Percentiles rank a stretch among this genome's conserved stretches.
Evolutionary conservation across 2,888 invertebrate genomes (phyloP).

Genomic region (Allophyes oxyacanthae): DNA sequence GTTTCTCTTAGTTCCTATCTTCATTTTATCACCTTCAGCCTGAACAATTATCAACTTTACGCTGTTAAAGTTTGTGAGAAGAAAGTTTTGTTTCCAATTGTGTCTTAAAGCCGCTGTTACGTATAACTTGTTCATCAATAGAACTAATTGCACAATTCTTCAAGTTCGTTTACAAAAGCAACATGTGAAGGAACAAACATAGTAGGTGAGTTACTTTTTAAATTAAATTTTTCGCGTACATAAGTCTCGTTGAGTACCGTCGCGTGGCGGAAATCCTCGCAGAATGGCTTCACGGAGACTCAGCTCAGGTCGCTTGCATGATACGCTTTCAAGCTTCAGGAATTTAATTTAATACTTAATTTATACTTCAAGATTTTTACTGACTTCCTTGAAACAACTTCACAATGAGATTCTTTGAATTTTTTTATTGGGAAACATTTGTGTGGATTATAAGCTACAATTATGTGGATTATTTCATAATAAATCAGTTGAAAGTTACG

Average conservation of each 20-base stretch:
- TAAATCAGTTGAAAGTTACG: too few species aligned
- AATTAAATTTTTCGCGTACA: constrained; percentile 73
- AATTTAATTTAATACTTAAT: constrained; percentile 62
- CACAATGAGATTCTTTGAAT: constrained; percentile 29
- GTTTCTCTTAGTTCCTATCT: background rate
- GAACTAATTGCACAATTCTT: constrained; percentile 7
- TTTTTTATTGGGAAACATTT: constrained; percentile 1
- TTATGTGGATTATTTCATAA: too few species aligned
- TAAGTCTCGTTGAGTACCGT: constrained; percentile 60
- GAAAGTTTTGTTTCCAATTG: constrained; percentile 1
- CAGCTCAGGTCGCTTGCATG: constrained; percentile 44
- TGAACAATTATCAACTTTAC: constrained; percentile 5
- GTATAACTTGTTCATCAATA: constrained; percentile 7
- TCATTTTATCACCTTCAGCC: background rate
- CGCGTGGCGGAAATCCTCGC: constrained; percentile 59
- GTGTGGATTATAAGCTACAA: too few species aligned
- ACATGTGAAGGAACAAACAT: constrained; percentile 12
- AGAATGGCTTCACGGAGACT: constrained; percentile 59
- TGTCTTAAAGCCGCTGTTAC: constrained; percentile 1
- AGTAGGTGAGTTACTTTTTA: constrained; percentile 66
- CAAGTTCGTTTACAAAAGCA: constrained; percentile 17
- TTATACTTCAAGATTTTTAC: constrained; percentile 32
- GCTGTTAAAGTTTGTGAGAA: constrained; percentile 2
- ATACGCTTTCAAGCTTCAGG: constrained; percentile 49
- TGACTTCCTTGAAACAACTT: constrained; percentile 16